Percentiles rank a stretch among this genome's conserved stretches.
phyloP scores from a whole-genome alignment of 2,888 invertebrate species.

The Catocala sponsa region DNA sequence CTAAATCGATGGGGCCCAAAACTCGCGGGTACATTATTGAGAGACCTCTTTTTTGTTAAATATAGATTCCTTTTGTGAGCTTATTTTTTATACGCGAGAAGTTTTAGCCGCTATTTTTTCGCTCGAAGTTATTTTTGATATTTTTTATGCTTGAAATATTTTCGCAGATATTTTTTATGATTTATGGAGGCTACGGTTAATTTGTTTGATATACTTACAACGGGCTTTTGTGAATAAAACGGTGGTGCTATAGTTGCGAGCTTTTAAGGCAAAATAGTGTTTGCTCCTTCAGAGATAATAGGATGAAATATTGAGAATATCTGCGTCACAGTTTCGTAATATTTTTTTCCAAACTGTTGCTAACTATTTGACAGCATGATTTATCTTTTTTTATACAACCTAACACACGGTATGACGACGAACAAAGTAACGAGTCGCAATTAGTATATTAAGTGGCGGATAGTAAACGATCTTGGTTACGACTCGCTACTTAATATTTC shows the following conservation, averaged over 20 bases:
- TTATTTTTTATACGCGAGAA: slow-evolving; percentile 41
- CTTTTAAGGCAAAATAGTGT: slow-evolving; percentile 6
- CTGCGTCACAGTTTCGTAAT: not conserved
- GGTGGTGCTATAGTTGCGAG: slow-evolving; percentile 20
- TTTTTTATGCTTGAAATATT: slow-evolving; percentile 45
- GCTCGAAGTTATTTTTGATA: slow-evolving; percentile 33
- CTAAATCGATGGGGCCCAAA: slow-evolving; percentile 73
- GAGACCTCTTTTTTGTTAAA: slow-evolving; percentile 55
- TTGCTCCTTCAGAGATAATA: slow-evolving; percentile 15
- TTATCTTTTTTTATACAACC: no score
- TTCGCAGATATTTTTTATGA: slow-evolving; percentile 40
- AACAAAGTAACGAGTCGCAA: no score
- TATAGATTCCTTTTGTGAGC: slow-evolving; percentile 52
- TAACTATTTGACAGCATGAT: no score
- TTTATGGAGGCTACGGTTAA: slow-evolving; percentile 38
- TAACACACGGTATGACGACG: no score
- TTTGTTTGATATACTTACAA: slow-evolving; percentile 33
- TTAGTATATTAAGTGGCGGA: no score
- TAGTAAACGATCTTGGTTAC: no score
- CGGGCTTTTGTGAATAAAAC: slow-evolving; percentile 19
- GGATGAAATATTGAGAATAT: slow-evolving; percentile 3
- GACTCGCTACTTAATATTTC: no score
- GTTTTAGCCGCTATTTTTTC: slow-evolving; percentile 33
- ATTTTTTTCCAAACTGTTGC: not conserved
- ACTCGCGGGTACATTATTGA: slow-evolving; percentile 57